Evolutionary conservation across 2,888 invertebrate genomes (phyloP).

Genomic region (Selenia dentaria): DNA sequence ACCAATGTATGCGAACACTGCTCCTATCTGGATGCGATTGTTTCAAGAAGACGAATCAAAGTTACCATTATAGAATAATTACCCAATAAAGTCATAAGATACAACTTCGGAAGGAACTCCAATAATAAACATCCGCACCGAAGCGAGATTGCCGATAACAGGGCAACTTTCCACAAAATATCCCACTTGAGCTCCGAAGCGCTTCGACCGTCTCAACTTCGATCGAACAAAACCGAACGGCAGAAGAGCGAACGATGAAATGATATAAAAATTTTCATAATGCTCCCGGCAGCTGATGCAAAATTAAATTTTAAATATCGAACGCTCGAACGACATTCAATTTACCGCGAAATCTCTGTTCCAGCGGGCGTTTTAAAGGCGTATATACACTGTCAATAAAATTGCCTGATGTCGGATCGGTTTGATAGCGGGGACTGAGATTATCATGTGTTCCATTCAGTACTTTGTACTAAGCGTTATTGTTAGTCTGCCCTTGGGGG

Average conservation of each 20-base stretch:
- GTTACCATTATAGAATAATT: constrained; percentile 2
- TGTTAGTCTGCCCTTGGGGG: background rate
- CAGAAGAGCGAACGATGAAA: constrained; percentile 31
- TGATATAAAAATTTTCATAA: constrained; percentile 70
- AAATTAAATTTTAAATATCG: constrained; percentile 83
- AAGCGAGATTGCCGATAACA: constrained; percentile 27
- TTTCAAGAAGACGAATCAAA: background rate
- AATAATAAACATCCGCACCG: constrained; percentile 22
- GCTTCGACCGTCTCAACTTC: constrained; percentile 14
- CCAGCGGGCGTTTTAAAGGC: constrained; percentile 39
- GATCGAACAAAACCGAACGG: constrained; percentile 6
- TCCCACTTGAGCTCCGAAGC: constrained; percentile 20
- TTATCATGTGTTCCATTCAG: constrained; percentile 17
- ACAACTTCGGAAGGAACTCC: constrained; percentile 10
- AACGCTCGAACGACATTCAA: constrained; percentile 61
- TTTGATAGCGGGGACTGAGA: constrained; percentile 17
- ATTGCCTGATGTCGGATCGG: constrained; percentile 34
- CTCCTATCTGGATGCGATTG: too few relatives aligned
- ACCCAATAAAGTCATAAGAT: constrained; percentile 12
- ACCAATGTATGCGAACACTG: too few relatives aligned
- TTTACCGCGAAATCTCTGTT: constrained; percentile 66
- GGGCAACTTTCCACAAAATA: constrained; percentile 25
- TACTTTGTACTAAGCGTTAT: constrained; percentile 13
- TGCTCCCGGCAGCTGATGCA: constrained; percentile 70
- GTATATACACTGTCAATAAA: constrained; percentile 47